phyloP scores from a whole-genome alignment of 1,140 invertebrate species.

The Drosophila dunni region DNA sequence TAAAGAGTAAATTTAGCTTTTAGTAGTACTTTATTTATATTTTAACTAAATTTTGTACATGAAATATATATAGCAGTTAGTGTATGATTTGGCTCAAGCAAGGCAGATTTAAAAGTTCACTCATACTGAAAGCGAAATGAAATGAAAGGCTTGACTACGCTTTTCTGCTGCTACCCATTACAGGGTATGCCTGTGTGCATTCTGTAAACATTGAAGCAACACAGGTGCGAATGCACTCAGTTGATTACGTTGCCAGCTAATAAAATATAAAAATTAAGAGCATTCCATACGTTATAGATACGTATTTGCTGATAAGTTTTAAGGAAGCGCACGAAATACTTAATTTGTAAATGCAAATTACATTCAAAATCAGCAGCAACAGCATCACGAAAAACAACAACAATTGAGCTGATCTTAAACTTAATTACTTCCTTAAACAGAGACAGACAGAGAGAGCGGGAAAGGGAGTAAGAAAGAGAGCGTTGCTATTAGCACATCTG shows the following conservation, averaged over 20 bases:
- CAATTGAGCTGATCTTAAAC: conserved; percentile 33
- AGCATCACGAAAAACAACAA: conserved; percentile 15
- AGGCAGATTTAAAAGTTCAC: too few relatives aligned
- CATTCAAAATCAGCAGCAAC: conserved; percentile 27
- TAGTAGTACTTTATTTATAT: too few relatives aligned
- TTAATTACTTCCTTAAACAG: conserved; percentile 71
- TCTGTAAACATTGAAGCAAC: not conserved
- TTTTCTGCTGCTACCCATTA: not conserved
- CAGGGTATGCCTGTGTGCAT: not conserved
- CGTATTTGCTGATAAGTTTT: conserved; percentile 40
- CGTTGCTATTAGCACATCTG: conserved; percentile 35
- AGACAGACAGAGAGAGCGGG: not conserved
- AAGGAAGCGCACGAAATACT: conserved; percentile 56
- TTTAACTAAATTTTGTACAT: too few relatives aligned
- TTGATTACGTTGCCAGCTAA: conserved; percentile 24
- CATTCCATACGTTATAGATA: conserved; percentile 34
- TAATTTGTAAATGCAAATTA: conserved; percentile 67
- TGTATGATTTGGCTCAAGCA: too few relatives aligned
- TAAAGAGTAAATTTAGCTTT: too few relatives aligned
- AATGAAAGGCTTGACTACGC: too few relatives aligned
- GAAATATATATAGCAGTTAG: too few relatives aligned
- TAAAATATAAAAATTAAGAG: conserved; percentile 40
- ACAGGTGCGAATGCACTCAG: conserved; percentile 34
- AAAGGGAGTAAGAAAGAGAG: not conserved
- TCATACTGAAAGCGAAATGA: too few relatives aligned